phyloP scores from a whole-genome alignment of 2,797 vertebrate species.

The Pangasius macronema region DNA sequence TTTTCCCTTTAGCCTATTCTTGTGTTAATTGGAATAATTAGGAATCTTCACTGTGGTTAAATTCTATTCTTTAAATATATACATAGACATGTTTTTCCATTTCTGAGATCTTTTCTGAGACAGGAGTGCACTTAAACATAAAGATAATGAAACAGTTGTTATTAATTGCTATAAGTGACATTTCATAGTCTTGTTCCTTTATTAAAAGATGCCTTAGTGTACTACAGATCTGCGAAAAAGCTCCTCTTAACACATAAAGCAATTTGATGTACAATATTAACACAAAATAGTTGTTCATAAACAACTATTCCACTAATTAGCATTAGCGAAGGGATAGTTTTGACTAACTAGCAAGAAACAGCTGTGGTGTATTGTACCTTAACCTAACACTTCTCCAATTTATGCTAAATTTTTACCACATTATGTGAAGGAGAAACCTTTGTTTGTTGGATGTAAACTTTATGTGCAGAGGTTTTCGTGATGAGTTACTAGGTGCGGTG shows the following conservation, averaged over 20 bases:
- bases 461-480: neutral
- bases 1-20: neutral
- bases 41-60: neutral
- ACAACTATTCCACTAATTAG: neutral
- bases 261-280: neutral
- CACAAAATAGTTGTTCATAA: neutral
- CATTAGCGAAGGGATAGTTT: neutral
- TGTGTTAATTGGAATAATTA: neutral
- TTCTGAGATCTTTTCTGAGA: neutral
- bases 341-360: neutral
- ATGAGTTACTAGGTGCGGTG: neutral
- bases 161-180: neutral
- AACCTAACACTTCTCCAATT: neutral
- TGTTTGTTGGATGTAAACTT: neutral
- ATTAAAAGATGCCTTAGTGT: neutral
- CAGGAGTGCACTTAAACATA: neutral
- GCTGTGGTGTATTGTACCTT: neutral
- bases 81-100: neutral
- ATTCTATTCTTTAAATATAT: neutral
- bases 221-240: neutral
- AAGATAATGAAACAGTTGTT: neutral
- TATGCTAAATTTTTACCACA: too few species aligned
- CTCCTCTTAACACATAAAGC: neutral
- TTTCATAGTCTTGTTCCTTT: neutral
- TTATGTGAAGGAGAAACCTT: neutral